Evolutionary conservation across 2,888 invertebrate genomes (phyloP).

Genomic region (Pocota personata): DNA sequence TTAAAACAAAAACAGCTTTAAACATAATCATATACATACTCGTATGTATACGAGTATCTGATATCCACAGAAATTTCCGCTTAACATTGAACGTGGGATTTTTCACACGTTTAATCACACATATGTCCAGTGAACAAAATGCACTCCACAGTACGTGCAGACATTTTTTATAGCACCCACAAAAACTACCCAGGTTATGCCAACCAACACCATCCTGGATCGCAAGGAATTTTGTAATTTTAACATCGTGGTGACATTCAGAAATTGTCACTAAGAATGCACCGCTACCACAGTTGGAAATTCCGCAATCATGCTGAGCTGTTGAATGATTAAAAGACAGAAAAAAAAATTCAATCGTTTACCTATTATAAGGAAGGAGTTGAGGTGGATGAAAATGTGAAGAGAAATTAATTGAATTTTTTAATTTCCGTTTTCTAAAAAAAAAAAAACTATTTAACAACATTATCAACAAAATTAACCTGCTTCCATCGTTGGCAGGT

Average conservation of each 20-base stretch:
- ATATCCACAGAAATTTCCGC: constrained; percentile 19
- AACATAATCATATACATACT: no score
- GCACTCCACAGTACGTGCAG: constrained; percentile 11
- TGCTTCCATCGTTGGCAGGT: not conserved
- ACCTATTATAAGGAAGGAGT: not conserved
- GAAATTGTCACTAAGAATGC: constrained; percentile 44
- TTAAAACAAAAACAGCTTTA: no score
- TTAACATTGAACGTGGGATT: constrained; percentile 14
- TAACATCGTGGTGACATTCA: constrained; percentile 41
- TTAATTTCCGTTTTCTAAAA: not conserved
- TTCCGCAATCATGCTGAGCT: not conserved
- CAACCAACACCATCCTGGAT: constrained; percentile 33
- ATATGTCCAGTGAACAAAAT: constrained; percentile 11
- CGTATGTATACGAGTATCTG: constrained; percentile 18
- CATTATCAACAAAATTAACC: not conserved
- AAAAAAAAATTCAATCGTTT: not conserved
- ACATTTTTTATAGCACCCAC: not conserved
- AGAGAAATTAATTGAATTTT: not conserved
- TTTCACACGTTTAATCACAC: not conserved
- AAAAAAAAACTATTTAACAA: not conserved
- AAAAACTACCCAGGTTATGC: not conserved
- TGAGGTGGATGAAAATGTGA: not conserved
- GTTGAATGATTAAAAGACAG: not conserved
- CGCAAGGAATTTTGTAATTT: constrained; percentile 61
- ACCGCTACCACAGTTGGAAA: constrained; percentile 7